These are phyloP conservation scores for Diarsia mendica DNA, from an alignment of 2,888 invertebrate genomes.

Conservation along the genomic window DNA sequence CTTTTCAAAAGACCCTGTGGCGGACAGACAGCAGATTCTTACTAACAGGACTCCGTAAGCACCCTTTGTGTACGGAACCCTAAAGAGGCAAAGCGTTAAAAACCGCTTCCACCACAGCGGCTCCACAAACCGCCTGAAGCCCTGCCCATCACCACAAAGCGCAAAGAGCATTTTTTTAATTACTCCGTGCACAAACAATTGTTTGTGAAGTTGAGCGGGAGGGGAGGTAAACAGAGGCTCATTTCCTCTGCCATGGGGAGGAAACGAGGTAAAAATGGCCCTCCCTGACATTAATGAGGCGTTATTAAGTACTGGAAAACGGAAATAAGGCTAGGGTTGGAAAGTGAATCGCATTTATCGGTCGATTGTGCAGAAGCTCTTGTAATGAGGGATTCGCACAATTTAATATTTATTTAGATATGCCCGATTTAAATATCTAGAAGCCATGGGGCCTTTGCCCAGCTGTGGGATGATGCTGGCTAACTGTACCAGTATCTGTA, in stretches of 20 bases:
- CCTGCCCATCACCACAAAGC: constrained; percentile 35
- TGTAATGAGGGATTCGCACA: background rate
- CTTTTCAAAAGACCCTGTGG: background rate
- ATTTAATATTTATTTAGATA: too few relatives aligned
- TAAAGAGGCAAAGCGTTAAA: constrained; percentile 9
- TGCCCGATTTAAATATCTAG: too few relatives aligned
- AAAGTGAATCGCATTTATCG: constrained; percentile 33
- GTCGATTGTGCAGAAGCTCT: constrained; percentile 3
- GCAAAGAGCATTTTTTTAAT: constrained; percentile 59
- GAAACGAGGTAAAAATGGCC: constrained; percentile 63
- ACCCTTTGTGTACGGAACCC: background rate
- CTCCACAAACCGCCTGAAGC: constrained; percentile 35
- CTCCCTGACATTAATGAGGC: constrained; percentile 60
- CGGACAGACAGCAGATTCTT: background rate
- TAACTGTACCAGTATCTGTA: too few relatives aligned
- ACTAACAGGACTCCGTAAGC: background rate
- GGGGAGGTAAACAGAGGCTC: constrained; percentile 62
- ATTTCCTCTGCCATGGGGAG: constrained; percentile 57
- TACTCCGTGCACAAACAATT: constrained; percentile 62
- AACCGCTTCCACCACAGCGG: constrained; percentile 23
- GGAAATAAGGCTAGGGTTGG: constrained; percentile 45
- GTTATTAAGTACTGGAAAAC: constrained; percentile 58
- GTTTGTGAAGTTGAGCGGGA: constrained; percentile 55
- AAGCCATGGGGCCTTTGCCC: too few relatives aligned
- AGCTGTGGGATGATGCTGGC: too few relatives aligned